Conservation (phyloP, 2,888 invertebrate species). For the Nowickia ferox region DNA sequence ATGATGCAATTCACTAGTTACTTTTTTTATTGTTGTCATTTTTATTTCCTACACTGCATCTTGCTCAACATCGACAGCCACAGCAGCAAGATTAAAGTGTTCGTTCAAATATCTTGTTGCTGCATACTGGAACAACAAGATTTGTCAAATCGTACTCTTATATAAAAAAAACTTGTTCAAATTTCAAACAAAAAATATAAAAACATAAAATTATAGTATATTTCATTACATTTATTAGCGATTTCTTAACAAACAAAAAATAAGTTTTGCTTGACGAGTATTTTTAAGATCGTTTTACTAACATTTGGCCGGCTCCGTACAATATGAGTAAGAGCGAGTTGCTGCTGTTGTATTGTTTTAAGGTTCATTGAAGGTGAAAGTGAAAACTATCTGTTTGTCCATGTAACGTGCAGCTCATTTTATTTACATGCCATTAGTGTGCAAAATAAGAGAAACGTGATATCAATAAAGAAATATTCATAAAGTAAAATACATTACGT, state of each 20-base stretch:
- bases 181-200: constrained; percentile 15
- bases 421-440: constrained; percentile 53
- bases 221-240: constrained; percentile 42
- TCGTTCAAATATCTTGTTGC: constrained; percentile 34
- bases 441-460: constrained; percentile 66
- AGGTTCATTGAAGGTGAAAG: constrained; percentile 72
- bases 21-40: constrained; percentile 18
- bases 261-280: constrained; percentile 38
- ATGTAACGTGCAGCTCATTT: constrained; percentile 40
- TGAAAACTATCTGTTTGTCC: constrained; percentile 56
- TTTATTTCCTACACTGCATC: constrained; percentile 55
- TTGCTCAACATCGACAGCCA: constrained; percentile 44
- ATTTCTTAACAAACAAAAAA: constrained; percentile 37
- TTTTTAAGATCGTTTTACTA: constrained; percentile 32
- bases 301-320: background rate
- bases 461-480: constrained; percentile 40
- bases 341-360: constrained; percentile 22
- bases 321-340: constrained; percentile 5
- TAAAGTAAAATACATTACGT: background rate
- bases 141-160: background rate
- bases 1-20: constrained; percentile 19
- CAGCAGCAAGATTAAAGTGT: background rate
- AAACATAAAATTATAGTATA: background rate
- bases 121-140: constrained; percentile 22
- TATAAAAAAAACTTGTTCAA: constrained; percentile 41